phyloP scores from a whole-genome alignment of 2,797 vertebrate genomes.

The Arnoldichthys spilopterus region DNA sequence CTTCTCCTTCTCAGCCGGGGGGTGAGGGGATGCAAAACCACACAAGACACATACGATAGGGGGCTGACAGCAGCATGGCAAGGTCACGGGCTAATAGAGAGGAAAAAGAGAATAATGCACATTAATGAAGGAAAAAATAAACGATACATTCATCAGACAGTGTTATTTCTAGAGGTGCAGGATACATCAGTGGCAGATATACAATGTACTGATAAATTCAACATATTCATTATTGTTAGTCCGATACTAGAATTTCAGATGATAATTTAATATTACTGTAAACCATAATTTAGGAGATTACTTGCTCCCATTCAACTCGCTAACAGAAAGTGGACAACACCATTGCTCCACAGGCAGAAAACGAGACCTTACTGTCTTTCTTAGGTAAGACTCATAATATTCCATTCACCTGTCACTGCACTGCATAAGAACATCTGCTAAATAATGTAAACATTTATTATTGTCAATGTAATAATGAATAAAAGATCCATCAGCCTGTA shows the following conservation, averaged over 20 bases:
- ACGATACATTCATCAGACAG: neutral
- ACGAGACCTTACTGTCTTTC: neutral
- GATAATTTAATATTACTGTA: no score
- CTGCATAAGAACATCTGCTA: neutral
- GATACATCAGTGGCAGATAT: neutral
- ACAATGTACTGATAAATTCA: neutral
- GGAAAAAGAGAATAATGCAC: neutral
- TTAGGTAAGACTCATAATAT: neutral
- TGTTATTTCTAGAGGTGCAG: neutral
- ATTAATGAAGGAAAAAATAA: neutral
- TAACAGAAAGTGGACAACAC: neutral
- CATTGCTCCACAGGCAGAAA: neutral
- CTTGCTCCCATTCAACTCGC: neutral
- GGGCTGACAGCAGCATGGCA: slow-evolving; percentile 64
- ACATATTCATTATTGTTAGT: neutral
- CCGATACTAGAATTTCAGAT: neutral
- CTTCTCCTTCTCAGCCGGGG: slow-evolving; percentile 40
- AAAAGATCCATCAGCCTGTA: no score
- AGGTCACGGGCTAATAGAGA: slow-evolving; percentile 57
- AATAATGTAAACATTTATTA: neutral
- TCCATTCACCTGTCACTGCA: neutral
- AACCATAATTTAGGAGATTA: no score
- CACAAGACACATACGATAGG: slow-evolving; percentile 68
- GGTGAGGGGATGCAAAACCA: slow-evolving; percentile 53
- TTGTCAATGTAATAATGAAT: no score